These are phyloP conservation scores for Triplophysa dalaica DNA, from an alignment of 2,113 vertebrate genomes.

Conservation along the genomic window DNA sequence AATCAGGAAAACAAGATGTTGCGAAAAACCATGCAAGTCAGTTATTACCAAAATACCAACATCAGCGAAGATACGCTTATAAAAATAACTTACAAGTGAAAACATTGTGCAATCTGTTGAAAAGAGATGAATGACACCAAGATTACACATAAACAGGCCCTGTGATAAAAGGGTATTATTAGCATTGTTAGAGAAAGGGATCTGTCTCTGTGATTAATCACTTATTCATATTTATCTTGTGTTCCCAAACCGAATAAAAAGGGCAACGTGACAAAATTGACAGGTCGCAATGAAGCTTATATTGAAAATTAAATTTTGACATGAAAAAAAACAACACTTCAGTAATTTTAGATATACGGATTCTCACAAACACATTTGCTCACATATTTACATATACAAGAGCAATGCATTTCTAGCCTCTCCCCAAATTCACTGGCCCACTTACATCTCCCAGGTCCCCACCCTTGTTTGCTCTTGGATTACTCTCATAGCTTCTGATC, in stretches of 20 bases:
- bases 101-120: background rate
- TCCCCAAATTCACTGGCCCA: slow-evolving; percentile 32
- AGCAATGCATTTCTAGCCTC: background rate
- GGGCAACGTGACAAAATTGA: slow-evolving; percentile 1
- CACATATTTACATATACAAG: background rate
- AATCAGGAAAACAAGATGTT: too few relatives aligned
- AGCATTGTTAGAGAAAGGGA: background rate
- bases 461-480: slow-evolving; percentile 58
- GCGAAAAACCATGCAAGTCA: background rate
- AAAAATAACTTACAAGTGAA: slow-evolving; percentile 11
- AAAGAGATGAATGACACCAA: background rate
- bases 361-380: slow-evolving; percentile 8
- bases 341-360: background rate
- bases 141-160: background rate
- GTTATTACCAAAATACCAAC: background rate
- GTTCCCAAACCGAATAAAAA: background rate
- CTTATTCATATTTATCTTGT: background rate
- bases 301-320: background rate
- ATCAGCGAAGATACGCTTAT: background rate
- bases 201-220: background rate
- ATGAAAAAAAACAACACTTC: background rate
- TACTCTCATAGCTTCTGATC: slow-evolving; percentile 55
- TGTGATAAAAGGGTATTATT: slow-evolving; percentile 24
- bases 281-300: background rate
- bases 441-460: slow-evolving; percentile 37